Base-by-base conservation (phyloP, 2,113 vertebrate genomes). In the Uropsilus gracilis region DNA sequence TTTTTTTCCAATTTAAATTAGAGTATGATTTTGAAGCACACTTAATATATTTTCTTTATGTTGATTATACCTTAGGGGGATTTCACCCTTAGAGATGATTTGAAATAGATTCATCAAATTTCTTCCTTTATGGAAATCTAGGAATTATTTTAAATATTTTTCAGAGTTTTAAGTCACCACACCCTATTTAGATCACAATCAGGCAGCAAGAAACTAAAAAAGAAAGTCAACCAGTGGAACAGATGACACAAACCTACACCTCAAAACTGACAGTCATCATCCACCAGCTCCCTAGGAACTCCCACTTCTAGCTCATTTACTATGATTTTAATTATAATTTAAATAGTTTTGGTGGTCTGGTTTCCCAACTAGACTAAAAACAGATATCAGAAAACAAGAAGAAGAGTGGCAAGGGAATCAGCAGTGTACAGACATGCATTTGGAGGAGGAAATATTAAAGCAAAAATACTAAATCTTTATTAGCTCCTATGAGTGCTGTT, bases 101-200 rank as follows among this genome's bases (percentile, higher is more conserved):
- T 61, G 17, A 95, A 59, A 90, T 48, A 18, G 3, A 83, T 30
- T 68, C 81, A 92, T 69, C 57, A 77, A 11, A 24, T 37, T 63
- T 42, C 48, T 63, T 75, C 22, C n/a, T 55, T 32, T 59, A 16
- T 4, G 12, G 8, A 46, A 96, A 78, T 44, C 72, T 11, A 72
- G 37, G 64, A 81, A 81, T 89, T 18, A 89, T 95, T 96, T 75
- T 75, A 68, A 89, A 66, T 50, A 53, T 42, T 77, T 87, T 81
- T 37, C 42, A n/a, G 37, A 77, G 63, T 50, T 78, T 90, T 34
- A 82, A 68, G 89, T 28, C 22, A 48, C 44, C 34, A 24, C 18
- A 75, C 18, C 28, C 28, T 32, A 20, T 50, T 32, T 42, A 22
- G 26, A 64, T 6, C 32, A 7, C 13, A 77, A 69, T 78, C 78